Evolutionary conservation across 2,113 vertebrate genomes (phyloP), one percentile per base, ranked within the genome.

Genomic region (Actinemys pallida): DNA sequence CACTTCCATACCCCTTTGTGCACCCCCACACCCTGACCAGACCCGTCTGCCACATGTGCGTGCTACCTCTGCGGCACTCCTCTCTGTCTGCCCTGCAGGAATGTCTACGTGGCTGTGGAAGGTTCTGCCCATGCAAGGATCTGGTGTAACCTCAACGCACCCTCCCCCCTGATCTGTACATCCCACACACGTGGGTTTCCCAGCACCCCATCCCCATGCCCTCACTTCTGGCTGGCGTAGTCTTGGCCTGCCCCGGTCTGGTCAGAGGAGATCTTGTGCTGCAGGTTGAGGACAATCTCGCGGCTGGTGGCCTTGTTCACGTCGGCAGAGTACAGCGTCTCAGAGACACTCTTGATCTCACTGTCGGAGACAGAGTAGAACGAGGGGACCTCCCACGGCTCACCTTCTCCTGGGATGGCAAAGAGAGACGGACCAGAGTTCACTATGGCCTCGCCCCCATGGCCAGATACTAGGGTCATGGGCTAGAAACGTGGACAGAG

Each of bases 201-300:
- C 29, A 62, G 59, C 65, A 31, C 9, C 14, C 22, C 35, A 16
- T 2, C 6, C 42, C 25, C 75, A 14, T 42, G 19, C 35, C 6
- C 86, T 88, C 88, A 94, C 93, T 85, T 94, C 54, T 94, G 86
- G 16, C 47, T 78, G 81, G 89, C 57, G 47, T 69, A 91, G 62
- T 94, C 93, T 14, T 62, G 35, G 59, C 93, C 89, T 49, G 76
- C 57, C 53, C 81, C 35, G 9, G 86, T 81, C 90, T 94, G 75
- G 11, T 45, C 35, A 45, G 81, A 76, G 49, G 82, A 17, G 31
- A 82, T 54, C n/a, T 53, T 75, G 52, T 89, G 72, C 62, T 94
- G 93, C n/a, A 91, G 75, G 50, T 94, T 81, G 52, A 94, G 62
- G n/a, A 54, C 42, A 59, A 94, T 89, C 59, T 94, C 82, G 10